Evolutionary conservation across 2,797 vertebrate species (phyloP), one percentile per base, ranked within the genome.

Genomic region (Cynodonichthys magdalenae): DNA sequence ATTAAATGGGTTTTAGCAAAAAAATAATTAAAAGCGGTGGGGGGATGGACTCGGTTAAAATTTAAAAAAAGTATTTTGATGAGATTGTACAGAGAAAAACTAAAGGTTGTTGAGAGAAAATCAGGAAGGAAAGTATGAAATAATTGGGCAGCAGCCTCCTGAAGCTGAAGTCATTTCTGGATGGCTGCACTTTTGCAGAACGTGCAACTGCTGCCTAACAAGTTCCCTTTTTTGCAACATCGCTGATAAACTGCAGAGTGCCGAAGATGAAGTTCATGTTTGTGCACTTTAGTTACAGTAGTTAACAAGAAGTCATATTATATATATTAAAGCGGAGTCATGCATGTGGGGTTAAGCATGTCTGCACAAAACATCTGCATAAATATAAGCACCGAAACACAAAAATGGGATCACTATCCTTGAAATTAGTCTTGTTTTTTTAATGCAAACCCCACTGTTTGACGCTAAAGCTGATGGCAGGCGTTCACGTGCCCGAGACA

Each of bases 91-190:
- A 63, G 7, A 34, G 63, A 53, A 60, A 54, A 52, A 53, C 60
- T 24, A 3, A 34, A 17, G 15, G 12, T 17, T 19, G 11, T 29
- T n/a, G 15, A 34, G 7, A 15, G 4, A 45, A 34, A 62, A 19
- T n/a, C 36, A 29, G 71, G 51, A 44, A 29, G 7, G 1, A 59
- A 34, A 29, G 48, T 58, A 27, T 2, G 15, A 60, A 75, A 79
- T 87, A 79, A 84, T 81, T 89, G 80, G 79, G 71, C 60, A 6
- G 70, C 51, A 66, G 67, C 75, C 76, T 2, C 19, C 28, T 42
- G n/a, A 73, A 83, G 73, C 69, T 78, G 64, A 73, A 70, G 72
- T 79, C 76, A 85, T 87, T 85, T 90, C 80, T 86, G 84, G 76
- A 57, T 74, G 79, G 47, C 65, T 87, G 80, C 81, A 51, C 83